phyloP scores from a whole-genome alignment of 2,113 vertebrate genomes.

The Procapra przewalskii region DNA sequence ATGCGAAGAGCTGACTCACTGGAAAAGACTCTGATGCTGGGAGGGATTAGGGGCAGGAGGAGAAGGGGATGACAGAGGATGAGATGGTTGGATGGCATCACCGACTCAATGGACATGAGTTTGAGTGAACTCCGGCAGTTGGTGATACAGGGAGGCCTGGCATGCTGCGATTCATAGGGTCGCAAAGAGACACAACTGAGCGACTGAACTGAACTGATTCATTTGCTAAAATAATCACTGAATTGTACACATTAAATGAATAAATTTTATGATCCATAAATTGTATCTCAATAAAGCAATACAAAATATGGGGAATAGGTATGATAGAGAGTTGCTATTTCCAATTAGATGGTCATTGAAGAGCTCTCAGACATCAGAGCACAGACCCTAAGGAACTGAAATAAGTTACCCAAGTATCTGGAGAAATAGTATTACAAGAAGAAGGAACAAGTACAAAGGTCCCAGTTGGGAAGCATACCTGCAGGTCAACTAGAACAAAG shows the following conservation, averaged over 20 bases:
- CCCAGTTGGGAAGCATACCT: neutral
- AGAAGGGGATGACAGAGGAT: no score
- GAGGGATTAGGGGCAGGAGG: no score
- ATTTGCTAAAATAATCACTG: neutral
- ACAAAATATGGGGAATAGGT: neutral
- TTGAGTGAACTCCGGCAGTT: no score
- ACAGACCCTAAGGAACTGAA: neutral
- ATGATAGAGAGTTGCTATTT: neutral
- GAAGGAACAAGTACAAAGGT: neutral
- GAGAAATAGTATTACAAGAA: neutral
- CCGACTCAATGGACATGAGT: no score
- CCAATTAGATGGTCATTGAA: neutral
- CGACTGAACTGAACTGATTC: no score
- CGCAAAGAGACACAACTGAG: no score
- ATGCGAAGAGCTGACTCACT: no score
- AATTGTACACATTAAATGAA: neutral
- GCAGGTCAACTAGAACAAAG: neutral
- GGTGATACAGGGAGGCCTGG: no score
- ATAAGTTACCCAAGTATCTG: neutral
- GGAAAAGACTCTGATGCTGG: no score
- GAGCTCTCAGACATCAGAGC: neutral
- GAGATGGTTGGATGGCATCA: no score
- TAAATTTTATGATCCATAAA: neutral
- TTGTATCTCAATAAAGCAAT: neutral
- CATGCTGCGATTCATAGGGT: no score